Evolutionary conservation across 2,888 invertebrate species (phyloP), one percentile per base, ranked within the genome.

Genomic region (Geotrupes spiniger): DNA sequence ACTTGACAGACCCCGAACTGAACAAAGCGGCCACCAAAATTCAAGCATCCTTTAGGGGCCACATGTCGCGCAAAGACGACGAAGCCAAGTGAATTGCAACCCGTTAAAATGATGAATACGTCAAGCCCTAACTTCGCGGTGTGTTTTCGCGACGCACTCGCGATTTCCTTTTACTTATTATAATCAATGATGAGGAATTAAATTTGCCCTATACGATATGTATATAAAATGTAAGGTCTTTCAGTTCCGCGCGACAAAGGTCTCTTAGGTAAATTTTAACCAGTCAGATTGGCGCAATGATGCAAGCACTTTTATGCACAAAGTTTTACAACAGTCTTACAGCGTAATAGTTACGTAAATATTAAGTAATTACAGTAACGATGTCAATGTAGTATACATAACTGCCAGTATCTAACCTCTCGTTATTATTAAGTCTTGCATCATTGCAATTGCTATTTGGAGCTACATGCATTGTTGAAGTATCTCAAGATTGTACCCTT

Each of bases 21-120:
- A 85, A 90, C 74, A 89, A 90, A 70, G 92, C 92, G 1, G 93
- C 93, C 17, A 89, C 90, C 52, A 92, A 92, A 77, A 93, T 93
- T 57, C 92, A 93, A 70, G 92, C 92, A 45, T 90, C 92, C 39
- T 92, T 93, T 84, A 84, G 92, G 57, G 91, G 91, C 52, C 91
- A 92, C 76, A 88, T 89, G 77, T 87, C 84, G 46, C 90, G 91
- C 75, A 89, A 89, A 74, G 89, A 88, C 43, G 76, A 76, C 55
- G 72, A 76, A 41, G 39, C 36, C 37, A 41, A 46, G 42, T 41
- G 44, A 49, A 10, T 36, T 26, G 15, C 10, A 15, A 2, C 14
- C 8, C 2, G 15, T 16, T 11, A 36, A 16, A 38, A 15, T n/a
- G 9, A 2, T 12, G 33, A 31, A 36, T 16, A 16, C 36, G n/a